A percentile compares a stretch with the other conserved stretches of the same genome.
These are phyloP conservation scores for Tetranychus truncatus DNA, from an alignment of 2,888 invertebrate genomes.

Conservation along the genomic window DNA sequence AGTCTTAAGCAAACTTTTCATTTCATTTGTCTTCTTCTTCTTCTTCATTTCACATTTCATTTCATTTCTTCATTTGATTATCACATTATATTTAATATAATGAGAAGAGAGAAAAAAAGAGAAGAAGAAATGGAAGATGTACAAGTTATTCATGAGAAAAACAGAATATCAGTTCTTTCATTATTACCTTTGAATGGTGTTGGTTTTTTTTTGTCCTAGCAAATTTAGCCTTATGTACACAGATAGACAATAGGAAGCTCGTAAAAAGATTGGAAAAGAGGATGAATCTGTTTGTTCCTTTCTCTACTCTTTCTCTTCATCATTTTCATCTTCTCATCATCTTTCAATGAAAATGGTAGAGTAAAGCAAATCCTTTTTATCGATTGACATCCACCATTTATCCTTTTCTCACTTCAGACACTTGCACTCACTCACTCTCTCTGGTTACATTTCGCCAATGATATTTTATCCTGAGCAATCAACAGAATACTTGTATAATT, in stretches of 20 bases:
- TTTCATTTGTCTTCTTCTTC: neutral
- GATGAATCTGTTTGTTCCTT: neutral
- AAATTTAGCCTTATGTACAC: neutral
- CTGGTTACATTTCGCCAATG: neutral
- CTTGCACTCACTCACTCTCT: neutral
- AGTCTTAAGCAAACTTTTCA: neutral
- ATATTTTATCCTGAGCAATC: neutral
- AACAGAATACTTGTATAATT: neutral
- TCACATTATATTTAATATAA: too few species aligned
- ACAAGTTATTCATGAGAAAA: too few species aligned
- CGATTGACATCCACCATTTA: neutral
- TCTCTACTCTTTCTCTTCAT: slow-evolving; percentile 9
- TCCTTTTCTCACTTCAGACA: neutral
- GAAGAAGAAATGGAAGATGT: too few species aligned
- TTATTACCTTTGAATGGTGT: neutral
- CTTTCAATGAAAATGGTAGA: neutral
- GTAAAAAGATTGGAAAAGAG: neutral
- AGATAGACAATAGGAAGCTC: neutral
- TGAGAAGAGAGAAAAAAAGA: too few species aligned
- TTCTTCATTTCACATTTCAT: neutral
- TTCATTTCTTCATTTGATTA: neutral
- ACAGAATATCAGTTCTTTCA: neutral
- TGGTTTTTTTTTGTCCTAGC: neutral
- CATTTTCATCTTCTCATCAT: neutral
- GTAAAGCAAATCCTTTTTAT: neutral